phyloP scores from a whole-genome alignment of 2,888 invertebrate species.

The Thecophora atra region DNA sequence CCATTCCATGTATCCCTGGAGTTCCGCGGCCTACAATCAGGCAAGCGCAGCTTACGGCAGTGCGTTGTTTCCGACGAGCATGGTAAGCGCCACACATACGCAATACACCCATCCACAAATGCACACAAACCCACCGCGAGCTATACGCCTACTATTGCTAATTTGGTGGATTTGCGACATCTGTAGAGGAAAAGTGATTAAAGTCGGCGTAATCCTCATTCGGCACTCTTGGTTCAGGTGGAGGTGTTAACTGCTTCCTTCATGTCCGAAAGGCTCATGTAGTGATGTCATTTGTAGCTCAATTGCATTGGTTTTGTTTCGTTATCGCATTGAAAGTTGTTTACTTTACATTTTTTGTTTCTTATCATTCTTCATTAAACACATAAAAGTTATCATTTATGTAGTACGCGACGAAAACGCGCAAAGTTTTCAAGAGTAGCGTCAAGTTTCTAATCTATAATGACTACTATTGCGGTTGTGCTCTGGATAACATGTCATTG shows the following conservation, averaged over 20 bases:
- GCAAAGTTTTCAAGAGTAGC: no score
- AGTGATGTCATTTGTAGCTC: background rate
- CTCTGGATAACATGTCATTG: no score
- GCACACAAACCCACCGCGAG: slow-evolving; percentile 39
- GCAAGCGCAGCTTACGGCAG: slow-evolving; percentile 46
- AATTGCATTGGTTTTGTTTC: background rate
- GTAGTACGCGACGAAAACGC: no score
- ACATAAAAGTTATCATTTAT: background rate
- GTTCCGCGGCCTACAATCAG: slow-evolving; percentile 61
- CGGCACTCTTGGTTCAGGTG: background rate
- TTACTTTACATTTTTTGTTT: background rate
- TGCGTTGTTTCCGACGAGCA: slow-evolving; percentile 37
- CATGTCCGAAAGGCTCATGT: background rate
- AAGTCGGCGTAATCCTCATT: background rate
- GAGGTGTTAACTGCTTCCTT: background rate
- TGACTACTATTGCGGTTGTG: no score
- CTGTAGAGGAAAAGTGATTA: background rate
- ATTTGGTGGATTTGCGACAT: background rate
- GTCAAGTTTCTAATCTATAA: no score
- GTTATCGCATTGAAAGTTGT: background rate
- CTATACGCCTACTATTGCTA: slow-evolving; percentile 29
- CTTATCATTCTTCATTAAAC: background rate
- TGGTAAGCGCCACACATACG: slow-evolving; percentile 47
- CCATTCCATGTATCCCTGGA: slow-evolving; percentile 63
- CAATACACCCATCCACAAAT: background rate